phyloP scores from a whole-genome alignment of 2,888 invertebrate genomes.

The Priocnemis perturbator region DNA sequence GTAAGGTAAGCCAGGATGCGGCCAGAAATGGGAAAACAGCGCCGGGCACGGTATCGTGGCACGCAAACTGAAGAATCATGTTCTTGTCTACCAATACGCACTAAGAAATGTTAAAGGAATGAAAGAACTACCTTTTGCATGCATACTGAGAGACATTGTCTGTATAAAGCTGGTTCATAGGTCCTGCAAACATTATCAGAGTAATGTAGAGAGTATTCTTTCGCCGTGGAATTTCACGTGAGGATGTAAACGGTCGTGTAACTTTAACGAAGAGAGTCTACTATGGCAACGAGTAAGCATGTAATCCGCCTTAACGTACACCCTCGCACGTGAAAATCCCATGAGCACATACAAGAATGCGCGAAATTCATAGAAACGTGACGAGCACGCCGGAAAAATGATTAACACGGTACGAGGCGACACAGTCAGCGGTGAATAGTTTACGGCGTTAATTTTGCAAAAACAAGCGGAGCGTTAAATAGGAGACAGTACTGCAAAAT shows the following conservation, averaged over 20 bases:
- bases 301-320: slow-evolving; percentile 24
- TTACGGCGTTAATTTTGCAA: too few species aligned
- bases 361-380: slow-evolving; percentile 3
- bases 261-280: background rate
- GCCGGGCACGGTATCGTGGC: too few species aligned
- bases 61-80: too few species aligned
- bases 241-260: slow-evolving; percentile 35
- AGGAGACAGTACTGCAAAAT: too few species aligned
- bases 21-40: too few species aligned
- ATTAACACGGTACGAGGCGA: too few species aligned
- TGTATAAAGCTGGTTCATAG: slow-evolving; percentile 65
- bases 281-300: background rate
- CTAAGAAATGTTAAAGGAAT: slow-evolving; percentile 51
- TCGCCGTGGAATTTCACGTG: slow-evolving; percentile 33
- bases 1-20: too few species aligned
- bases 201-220: slow-evolving; percentile 40
- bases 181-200: slow-evolving; percentile 61
- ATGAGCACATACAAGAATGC: slow-evolving; percentile 30
- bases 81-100: too few species aligned
- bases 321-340: slow-evolving; percentile 43
- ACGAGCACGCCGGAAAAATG: too few species aligned
- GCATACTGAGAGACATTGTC: slow-evolving; percentile 65
- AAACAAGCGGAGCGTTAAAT: too few species aligned
- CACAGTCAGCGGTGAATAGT: too few species aligned
- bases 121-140: slow-evolving; percentile 63